Percentiles rank a stretch among this genome's conserved stretches.
phyloP scores from a whole-genome alignment of 2,888 invertebrate species.

The Caenorhabditis sp. region DNA sequence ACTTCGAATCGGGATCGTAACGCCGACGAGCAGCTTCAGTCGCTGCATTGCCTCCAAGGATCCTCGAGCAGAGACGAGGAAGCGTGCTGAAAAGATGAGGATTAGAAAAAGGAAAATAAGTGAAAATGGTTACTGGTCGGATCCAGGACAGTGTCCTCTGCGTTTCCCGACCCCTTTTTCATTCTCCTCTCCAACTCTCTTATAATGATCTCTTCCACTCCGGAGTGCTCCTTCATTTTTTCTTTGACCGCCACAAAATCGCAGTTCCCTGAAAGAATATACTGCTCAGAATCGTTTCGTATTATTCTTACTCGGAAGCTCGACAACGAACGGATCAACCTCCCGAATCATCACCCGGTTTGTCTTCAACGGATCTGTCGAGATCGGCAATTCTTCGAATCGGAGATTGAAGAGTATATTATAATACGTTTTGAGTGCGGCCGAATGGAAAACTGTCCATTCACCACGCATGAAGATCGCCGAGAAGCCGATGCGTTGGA shows the following conservation, averaged over 20 bases:
- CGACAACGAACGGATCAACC: slow-evolving; percentile 17
- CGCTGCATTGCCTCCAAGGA: slow-evolving; percentile 51
- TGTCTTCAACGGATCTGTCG: slow-evolving; percentile 37
- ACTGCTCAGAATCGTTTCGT: background rate
- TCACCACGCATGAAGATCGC: slow-evolving; percentile 59
- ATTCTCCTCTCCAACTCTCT: background rate
- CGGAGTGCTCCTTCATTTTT: background rate
- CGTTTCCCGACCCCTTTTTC: background rate
- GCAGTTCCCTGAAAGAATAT: background rate
- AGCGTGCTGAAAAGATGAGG: slow-evolving; percentile 23
- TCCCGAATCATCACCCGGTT: slow-evolving; percentile 10
- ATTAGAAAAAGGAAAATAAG: background rate
- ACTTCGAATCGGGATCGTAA: slow-evolving; percentile 36
- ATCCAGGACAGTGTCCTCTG: background rate
- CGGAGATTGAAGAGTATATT: slow-evolving; percentile 66
- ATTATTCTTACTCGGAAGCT: slow-evolving; percentile 14
- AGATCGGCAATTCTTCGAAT: slow-evolving; percentile 68
- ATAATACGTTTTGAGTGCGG: slow-evolving; percentile 62
- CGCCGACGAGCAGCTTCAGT: slow-evolving; percentile 37
- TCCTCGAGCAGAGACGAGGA: slow-evolving; percentile 51
- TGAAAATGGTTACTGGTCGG: background rate
- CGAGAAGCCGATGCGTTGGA: slow-evolving; percentile 15
- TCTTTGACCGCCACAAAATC: background rate
- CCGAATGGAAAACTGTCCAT: slow-evolving; percentile 52
- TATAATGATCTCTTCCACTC: background rate